Evolutionary conservation across 1,140 invertebrate genomes (phyloP).

Genomic region (Drosophila ogumai): DNA sequence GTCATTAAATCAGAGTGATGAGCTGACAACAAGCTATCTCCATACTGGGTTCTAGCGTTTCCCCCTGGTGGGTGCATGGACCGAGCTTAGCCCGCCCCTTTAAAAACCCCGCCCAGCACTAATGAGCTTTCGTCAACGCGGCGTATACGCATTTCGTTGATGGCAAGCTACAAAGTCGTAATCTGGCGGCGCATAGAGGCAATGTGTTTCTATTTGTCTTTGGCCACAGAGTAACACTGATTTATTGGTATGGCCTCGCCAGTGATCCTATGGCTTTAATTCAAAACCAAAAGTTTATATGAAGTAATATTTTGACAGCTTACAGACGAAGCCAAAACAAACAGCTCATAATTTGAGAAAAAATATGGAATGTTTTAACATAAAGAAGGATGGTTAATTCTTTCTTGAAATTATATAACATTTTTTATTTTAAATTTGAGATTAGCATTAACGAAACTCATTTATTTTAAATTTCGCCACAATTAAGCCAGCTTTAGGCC

Average conservation of each 20-base stretch:
- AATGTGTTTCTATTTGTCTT: constrained; percentile 36
- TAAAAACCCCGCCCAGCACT: constrained; percentile 32
- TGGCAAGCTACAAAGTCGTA: constrained; percentile 12
- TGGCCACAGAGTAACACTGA: constrained; percentile 39
- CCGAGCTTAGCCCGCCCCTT: constrained; percentile 27
- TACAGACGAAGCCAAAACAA: background rate
- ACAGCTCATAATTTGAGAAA: background rate
- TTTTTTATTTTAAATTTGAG: too few species aligned
- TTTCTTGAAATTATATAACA: too few species aligned
- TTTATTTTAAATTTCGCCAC: background rate
- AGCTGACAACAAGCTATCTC: constrained; percentile 33
- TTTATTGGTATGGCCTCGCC: constrained; percentile 27
- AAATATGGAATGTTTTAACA: background rate
- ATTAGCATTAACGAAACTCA: background rate
- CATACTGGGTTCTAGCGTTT: constrained; percentile 2
- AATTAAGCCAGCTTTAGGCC: constrained; percentile 1
- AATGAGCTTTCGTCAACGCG: constrained; percentile 44
- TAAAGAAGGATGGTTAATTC: background rate
- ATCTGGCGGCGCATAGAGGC: constrained; percentile 1
- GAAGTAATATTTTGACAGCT: constrained; percentile 20
- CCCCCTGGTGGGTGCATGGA: background rate
- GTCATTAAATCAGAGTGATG: constrained; percentile 66
- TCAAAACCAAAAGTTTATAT: constrained; percentile 9
- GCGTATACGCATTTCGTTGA: constrained; percentile 37
- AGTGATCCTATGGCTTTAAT: constrained; percentile 1